phyloP scores from a whole-genome alignment of 2,888 invertebrate genomes.

The Nemotelus pantherinus region DNA sequence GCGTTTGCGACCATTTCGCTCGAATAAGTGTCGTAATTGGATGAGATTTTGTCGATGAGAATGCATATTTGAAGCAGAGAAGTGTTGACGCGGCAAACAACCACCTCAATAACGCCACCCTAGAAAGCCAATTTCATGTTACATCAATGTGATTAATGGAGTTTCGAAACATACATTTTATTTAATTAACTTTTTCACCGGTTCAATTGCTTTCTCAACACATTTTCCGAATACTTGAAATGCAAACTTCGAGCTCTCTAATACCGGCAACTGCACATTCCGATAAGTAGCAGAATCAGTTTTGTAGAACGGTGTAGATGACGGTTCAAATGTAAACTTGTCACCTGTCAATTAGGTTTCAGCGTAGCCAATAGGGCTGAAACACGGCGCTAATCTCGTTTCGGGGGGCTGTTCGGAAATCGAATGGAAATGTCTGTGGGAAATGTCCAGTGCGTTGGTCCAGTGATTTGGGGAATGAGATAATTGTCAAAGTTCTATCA shows the following conservation, averaged over 20 bases:
- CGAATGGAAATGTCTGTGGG: neutral
- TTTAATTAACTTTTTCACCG: neutral
- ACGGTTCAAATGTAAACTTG: slow-evolving; percentile 16
- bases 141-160: slow-evolving; percentile 5
- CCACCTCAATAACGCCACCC: slow-evolving; percentile 15
- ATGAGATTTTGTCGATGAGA: slow-evolving; percentile 69
- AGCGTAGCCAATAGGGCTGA: slow-evolving; percentile 13
- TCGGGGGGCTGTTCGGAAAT: neutral
- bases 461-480: neutral
- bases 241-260: neutral
- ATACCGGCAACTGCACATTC: neutral
- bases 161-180: neutral
- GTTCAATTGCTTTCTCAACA: slow-evolving; percentile 7
- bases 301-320: too few species aligned
- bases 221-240: neutral
- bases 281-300: too few species aligned
- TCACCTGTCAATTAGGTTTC: slow-evolving; percentile 3
- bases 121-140: neutral
- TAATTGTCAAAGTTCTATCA: neutral
- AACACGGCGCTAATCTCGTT: slow-evolving; percentile 8
- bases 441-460: neutral
- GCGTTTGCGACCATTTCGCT: slow-evolving; percentile 95
- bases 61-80: slow-evolving; percentile 33
- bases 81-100: slow-evolving; percentile 41
- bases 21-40: slow-evolving; percentile 88